Evolutionary conservation across 2,888 invertebrate genomes (phyloP).

Genomic region (Zele albiditarsus): DNA sequence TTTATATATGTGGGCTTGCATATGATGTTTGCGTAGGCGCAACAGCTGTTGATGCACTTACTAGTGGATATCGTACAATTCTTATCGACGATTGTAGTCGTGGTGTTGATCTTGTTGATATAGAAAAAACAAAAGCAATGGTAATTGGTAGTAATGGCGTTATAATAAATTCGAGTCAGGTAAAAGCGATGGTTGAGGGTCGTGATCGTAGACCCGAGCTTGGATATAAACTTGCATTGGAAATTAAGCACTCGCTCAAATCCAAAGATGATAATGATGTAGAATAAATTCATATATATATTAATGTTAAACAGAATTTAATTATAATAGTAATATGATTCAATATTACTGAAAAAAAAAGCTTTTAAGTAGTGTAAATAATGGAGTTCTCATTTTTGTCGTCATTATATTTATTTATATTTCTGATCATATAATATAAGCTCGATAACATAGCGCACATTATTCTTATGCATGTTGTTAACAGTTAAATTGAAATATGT

Average conservation of each 20-base stretch:
- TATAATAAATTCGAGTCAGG: conserved; percentile 86
- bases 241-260: conserved; percentile 76
- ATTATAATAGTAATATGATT: not conserved
- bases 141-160: conserved; percentile 86
- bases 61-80: conserved; percentile 91
- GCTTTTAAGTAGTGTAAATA: not conserved
- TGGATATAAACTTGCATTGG: conserved; percentile 91
- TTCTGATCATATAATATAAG: not conserved
- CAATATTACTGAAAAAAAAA: not conserved
- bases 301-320: not conserved
- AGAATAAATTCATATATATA: not conserved
- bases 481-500: not conserved
- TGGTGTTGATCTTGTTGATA: conserved; percentile 89
- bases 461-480: not conserved
- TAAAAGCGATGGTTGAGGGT: conserved; percentile 90
- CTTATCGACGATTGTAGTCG: conserved; percentile 93
- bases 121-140: conserved; percentile 86
- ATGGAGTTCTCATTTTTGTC: not conserved
- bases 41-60: conserved; percentile 91
- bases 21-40: conserved; percentile 97
- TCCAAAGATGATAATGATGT: conserved; percentile 3
- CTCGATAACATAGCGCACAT: not conserved
- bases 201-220: conserved; percentile 90
- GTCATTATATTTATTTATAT: not conserved
- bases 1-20: conserved; percentile 95